Conservation (phyloP, 2,797 vertebrate species). For the Etheostoma perlongum region DNA sequence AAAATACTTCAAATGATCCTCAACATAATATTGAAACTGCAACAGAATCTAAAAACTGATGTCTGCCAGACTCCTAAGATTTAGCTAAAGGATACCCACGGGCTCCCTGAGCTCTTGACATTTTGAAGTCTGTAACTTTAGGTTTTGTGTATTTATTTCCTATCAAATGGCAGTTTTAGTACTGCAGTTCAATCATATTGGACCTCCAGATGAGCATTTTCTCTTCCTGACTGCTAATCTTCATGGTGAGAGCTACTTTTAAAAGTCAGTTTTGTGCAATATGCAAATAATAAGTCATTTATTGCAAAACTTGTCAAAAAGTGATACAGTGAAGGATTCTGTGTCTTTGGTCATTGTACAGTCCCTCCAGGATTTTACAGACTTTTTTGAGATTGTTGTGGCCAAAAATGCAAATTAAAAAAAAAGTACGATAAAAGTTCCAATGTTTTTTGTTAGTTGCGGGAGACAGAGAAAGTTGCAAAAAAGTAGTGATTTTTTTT, state of each 20-base stretch:
- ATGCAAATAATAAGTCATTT: slow-evolving; percentile 23
- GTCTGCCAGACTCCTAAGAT: slow-evolving; percentile 48
- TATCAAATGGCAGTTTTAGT: slow-evolving; percentile 48
- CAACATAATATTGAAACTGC: slow-evolving; percentile 56
- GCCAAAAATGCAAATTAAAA: no score
- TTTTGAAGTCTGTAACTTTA: slow-evolving; percentile 52
- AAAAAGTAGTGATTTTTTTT: no score
- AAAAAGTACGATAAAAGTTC: no score
- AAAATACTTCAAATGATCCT: slow-evolving; percentile 64
- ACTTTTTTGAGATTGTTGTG: no score
- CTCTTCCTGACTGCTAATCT: slow-evolving; percentile 22
- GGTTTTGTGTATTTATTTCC: slow-evolving; percentile 45
- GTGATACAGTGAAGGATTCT: not conserved
- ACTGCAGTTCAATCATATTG: slow-evolving; percentile 34
- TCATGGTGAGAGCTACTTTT: slow-evolving; percentile 15
- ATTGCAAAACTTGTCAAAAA: slow-evolving; percentile 17
- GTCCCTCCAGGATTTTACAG: no score
- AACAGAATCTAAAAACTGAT: slow-evolving; percentile 51
- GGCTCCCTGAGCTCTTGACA: slow-evolving; percentile 53
- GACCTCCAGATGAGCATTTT: slow-evolving; percentile 25
- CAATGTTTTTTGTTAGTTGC: no score
- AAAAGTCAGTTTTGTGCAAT: slow-evolving; percentile 8
- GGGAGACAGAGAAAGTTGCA: no score
- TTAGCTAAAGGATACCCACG: slow-evolving; percentile 43
- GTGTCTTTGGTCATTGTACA: not conserved